Conservation (phyloP, 2,888 invertebrate genomes). For the Nomada fucata region DNA sequence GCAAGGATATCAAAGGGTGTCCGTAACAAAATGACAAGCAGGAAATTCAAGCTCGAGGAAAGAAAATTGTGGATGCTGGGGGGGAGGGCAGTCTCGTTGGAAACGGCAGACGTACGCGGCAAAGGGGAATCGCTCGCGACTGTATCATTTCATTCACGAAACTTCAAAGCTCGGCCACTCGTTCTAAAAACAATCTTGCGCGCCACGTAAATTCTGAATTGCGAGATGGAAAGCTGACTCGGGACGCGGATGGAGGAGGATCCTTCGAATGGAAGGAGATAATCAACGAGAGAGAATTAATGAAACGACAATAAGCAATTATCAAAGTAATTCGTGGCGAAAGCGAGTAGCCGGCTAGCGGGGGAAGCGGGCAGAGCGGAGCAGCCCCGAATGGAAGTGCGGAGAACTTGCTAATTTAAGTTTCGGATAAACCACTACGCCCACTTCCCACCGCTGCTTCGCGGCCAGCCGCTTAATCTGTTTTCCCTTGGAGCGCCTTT, state of each 20-base stretch:
- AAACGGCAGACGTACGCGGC: too few relatives aligned
- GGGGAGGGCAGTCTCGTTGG: too few relatives aligned
- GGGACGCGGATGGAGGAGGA: too few relatives aligned
- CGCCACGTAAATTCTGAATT: background rate
- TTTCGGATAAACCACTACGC: slow-evolving; percentile 15
- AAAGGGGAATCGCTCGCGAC: too few relatives aligned
- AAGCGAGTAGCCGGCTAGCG: background rate
- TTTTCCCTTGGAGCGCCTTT: slow-evolving; percentile 29
- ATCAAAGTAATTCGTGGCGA: slow-evolving; percentile 38
- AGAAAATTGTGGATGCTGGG: too few relatives aligned
- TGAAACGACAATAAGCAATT: slow-evolving; percentile 52
- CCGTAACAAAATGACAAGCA: background rate
- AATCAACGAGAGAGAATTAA: slow-evolving; percentile 41
- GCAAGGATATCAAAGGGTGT: background rate
- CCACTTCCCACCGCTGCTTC: background rate
- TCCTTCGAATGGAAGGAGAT: slow-evolving; percentile 11
- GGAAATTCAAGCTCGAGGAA: background rate
- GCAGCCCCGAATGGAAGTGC: background rate
- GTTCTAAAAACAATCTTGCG: background rate
- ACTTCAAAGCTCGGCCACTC: background rate
- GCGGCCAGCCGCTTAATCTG: slow-evolving; percentile 31
- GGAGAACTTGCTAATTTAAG: slow-evolving; percentile 45
- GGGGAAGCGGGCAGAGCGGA: background rate
- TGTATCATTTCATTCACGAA: background rate
- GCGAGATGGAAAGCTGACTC: too few relatives aligned